Conservation (phyloP, 2,797 vertebrate species). For the Pagetopsis macropterus region DNA sequence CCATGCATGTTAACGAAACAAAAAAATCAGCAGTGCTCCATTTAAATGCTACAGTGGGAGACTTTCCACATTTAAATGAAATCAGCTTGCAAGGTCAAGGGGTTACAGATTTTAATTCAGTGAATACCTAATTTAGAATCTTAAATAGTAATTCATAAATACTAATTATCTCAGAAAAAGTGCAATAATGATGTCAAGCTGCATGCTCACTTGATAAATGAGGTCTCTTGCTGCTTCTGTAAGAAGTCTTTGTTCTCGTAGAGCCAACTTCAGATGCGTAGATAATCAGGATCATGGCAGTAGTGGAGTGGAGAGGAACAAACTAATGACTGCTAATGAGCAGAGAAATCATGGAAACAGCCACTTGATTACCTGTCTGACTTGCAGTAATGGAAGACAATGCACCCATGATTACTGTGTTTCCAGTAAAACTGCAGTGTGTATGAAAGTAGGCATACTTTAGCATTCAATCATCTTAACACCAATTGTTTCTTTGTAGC, state of each 20-base stretch:
- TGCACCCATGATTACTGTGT: slow-evolving; percentile 56
- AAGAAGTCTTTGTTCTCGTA: slow-evolving; percentile 32
- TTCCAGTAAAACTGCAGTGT: slow-evolving; percentile 53
- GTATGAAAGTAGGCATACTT: slow-evolving; percentile 19
- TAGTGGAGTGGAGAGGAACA: slow-evolving; percentile 56
- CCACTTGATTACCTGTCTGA: slow-evolving; percentile 73
- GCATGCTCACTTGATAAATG: slow-evolving; percentile 41
- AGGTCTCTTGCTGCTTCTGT: slow-evolving; percentile 31
- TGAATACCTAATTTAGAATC: slow-evolving; percentile 21
- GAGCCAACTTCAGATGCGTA: slow-evolving; percentile 46
- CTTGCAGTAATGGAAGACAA: slow-evolving; percentile 59
- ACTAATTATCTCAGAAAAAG: slow-evolving; percentile 33
- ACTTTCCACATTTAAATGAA: slow-evolving; percentile 16
- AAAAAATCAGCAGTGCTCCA: background rate
- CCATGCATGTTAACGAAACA: background rate
- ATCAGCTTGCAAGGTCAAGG: slow-evolving; percentile 19
- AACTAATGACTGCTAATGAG: slow-evolving; percentile 70
- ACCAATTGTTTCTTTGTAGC: background rate
- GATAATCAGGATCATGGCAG: slow-evolving; percentile 64
- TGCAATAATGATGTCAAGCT: slow-evolving; percentile 34
- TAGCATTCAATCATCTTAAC: slow-evolving; percentile 6
- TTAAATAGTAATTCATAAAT: slow-evolving; percentile 23
- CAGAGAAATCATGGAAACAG: slow-evolving; percentile 59
- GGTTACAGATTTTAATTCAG: slow-evolving; percentile 27
- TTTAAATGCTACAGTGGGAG: background rate